Percentiles rank a stretch among this genome's conserved stretches.
phyloP scores from a whole-genome alignment of 23 tunicate species.

The Clavelina lepadiformis region DNA sequence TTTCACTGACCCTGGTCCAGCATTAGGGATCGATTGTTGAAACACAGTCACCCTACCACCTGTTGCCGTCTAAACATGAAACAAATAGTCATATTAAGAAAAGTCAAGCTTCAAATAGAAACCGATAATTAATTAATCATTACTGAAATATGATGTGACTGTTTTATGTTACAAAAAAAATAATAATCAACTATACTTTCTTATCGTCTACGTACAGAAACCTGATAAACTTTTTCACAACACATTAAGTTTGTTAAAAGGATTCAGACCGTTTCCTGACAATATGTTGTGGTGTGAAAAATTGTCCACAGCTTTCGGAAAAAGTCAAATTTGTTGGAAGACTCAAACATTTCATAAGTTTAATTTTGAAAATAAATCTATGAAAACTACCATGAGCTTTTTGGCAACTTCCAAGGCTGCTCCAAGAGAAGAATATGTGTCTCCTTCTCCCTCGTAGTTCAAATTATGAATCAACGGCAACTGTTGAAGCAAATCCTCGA shows the following conservation, averaged over 20 bases:
- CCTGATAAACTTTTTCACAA: no score
- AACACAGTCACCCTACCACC: constrained; percentile 95
- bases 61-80: constrained; percentile 31
- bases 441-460: constrained; percentile 45
- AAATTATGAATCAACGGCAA: constrained; percentile 66
- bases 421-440: constrained; percentile 74
- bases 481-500: constrained; percentile 70
- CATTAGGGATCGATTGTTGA: constrained; percentile 74
- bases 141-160: not conserved
- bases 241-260: no score
- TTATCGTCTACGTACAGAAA: no score
- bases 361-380: not conserved
- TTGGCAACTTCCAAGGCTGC: constrained; percentile 87
- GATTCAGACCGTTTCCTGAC: no score
- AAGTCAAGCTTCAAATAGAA: not conserved
- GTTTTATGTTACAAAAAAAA: not conserved
- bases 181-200: no score
- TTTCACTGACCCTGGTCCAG: constrained; percentile 79
- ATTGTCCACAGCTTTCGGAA: no score
- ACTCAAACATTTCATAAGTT: not conserved
- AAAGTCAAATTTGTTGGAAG: no score
- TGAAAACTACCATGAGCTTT: constrained; percentile 59
- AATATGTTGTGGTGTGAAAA: no score
- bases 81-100: no score
- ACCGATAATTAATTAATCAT: not conserved